phyloP scores from a whole-genome alignment of 2,797 vertebrate species.

The Rhynchotus rufescens region DNA sequence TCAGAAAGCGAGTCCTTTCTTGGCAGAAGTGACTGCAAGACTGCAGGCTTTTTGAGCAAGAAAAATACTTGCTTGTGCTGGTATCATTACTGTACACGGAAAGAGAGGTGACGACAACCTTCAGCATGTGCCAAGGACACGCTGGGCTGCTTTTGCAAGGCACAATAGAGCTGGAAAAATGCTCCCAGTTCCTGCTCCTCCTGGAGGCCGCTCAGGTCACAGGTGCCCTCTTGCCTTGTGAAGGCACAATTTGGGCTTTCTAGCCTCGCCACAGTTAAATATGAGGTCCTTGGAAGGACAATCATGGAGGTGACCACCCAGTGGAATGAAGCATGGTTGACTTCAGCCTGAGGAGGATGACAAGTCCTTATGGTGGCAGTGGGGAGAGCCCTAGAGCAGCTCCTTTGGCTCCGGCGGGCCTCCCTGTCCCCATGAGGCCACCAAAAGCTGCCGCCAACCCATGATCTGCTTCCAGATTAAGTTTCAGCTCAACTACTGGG shows the following conservation, averaged over 20 bases:
- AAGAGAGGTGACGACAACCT: neutral
- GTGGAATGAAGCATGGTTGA: neutral
- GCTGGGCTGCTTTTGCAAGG: neutral
- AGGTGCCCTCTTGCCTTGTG: neutral
- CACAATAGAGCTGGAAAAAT: neutral
- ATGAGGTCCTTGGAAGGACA: neutral
- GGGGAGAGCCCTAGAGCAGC: neutral
- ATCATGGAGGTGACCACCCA: neutral
- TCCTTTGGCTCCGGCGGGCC: neutral
- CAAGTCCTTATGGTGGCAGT: neutral
- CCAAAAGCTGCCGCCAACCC: no score
- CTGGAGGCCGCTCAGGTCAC: neutral
- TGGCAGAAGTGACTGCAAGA: neutral
- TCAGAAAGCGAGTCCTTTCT: neutral
- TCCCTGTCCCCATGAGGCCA: neutral
- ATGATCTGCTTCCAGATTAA: no score
- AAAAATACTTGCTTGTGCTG: neutral
- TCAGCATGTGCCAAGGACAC: neutral
- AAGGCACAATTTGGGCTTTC: neutral
- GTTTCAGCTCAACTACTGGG: no score
- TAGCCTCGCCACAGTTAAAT: neutral
- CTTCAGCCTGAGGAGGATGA: neutral
- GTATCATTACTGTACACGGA: neutral
- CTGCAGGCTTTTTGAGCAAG: neutral
- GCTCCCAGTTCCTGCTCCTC: neutral